Base-by-base conservation (phyloP, 2,797 vertebrate genomes). In the Hydrolagus colliei region DNA sequence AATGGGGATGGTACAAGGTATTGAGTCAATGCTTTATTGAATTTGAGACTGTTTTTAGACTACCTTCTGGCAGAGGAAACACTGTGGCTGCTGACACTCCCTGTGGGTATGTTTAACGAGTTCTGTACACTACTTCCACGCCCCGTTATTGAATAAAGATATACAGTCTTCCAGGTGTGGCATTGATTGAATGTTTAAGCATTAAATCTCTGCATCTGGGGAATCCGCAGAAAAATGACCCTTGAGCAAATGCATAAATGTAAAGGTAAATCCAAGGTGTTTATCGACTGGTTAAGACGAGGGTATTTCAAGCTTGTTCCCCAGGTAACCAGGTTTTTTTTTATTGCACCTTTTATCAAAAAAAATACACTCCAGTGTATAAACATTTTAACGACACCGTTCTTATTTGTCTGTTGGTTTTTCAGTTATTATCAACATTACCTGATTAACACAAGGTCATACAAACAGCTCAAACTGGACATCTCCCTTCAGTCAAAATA, bases 171-270 rank as follows among this genome's bases (percentile, higher is more conserved):
- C 94, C 96, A 95, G 97, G 98, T 97, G 98, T 98, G 98, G 97
- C 96, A 99, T 98, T 96, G 98, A 99, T 99, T 96, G 96, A 95
- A 95, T 96, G 95, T 96, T 97, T 96, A 97, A 96, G 96, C 95
- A 93, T 68, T 84, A 84, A 84, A 84, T 63, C 32, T 41, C 27
- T 20, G 65, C 10, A n/a, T 41, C 65, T 35, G 18, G 79, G 79
- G 79, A 84, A 84, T 71, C 63, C 13, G 20, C 27, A 35, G 27
- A 68, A 84, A 32, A 65, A 68, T 84, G 65, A 71, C 79, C 79
- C 79, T 27, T 80, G 62, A 80, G 13, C 77, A 67, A 80, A 80
- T 80, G 78, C 27, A 80, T 67, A 80, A 80, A 27, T 4, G 13
- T 32, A 80, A 65, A 65, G 62, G 62, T 80, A 80, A 80, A 80